Evolutionary conservation across 2,113 vertebrate genomes (phyloP).

Genomic region (Odobenus rosmarus): DNA sequence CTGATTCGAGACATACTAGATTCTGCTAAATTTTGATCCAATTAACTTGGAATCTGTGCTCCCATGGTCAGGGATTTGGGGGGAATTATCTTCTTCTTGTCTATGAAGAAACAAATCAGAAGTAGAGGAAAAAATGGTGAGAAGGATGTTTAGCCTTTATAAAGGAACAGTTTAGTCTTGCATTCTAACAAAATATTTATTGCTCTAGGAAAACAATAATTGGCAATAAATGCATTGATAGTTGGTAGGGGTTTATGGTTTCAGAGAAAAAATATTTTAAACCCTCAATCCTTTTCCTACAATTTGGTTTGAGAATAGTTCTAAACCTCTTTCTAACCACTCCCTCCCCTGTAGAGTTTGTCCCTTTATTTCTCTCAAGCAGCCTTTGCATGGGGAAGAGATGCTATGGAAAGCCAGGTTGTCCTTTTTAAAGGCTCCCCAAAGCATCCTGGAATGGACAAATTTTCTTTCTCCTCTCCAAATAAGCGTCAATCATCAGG

Average conservation of each 20-base stretch:
- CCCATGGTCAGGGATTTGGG: neutral
- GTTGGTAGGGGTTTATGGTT: neutral
- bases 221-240: neutral
- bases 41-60: neutral
- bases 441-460: neutral
- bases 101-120: slow-evolving; percentile 29
- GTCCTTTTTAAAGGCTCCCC: neutral
- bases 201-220: neutral
- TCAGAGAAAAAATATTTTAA: neutral
- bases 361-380: slow-evolving; percentile 13
- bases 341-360: neutral
- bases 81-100: neutral
- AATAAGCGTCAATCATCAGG: neutral
- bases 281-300: neutral
- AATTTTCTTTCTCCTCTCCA: slow-evolving; percentile 55
- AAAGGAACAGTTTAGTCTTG: neutral
- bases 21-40: neutral
- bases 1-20: neutral
- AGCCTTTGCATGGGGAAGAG: neutral
- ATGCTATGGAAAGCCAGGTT: neutral
- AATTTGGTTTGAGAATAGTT: neutral
- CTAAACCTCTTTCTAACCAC: slow-evolving; percentile 3
- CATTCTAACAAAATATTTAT: neutral
- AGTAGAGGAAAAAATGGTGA: neutral
- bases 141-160: neutral